These are phyloP conservation scores for Temnothorax longispinosus DNA, from an alignment of 1,140 invertebrate species.

Conservation along the genomic window DNA sequence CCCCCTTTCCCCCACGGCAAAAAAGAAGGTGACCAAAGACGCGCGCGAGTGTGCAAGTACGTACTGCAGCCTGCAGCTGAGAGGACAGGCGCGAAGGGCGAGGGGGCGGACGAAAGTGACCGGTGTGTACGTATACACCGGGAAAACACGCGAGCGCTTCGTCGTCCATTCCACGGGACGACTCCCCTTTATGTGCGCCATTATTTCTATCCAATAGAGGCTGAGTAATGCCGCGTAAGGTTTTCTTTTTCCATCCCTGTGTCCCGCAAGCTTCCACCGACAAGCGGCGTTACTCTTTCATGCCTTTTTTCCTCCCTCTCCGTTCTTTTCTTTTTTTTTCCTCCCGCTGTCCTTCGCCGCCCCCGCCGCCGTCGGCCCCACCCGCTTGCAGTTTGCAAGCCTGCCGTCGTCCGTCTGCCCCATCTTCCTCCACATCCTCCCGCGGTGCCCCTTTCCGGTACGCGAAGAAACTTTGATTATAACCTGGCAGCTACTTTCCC, in stretches of 20 bases:
- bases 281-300: background rate
- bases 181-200: constrained; percentile 63
- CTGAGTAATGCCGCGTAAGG: constrained; percentile 73
- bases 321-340: background rate
- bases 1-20: background rate
- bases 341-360: too few species aligned
- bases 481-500: constrained; percentile 60
- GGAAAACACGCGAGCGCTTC: constrained; percentile 12
- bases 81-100: background rate
- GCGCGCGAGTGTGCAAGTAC: background rate
- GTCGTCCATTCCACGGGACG: background rate
- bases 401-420: background rate
- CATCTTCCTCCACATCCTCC: background rate
- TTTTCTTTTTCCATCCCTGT: constrained; percentile 15
- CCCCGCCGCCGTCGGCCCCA: background rate
- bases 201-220: constrained; percentile 78
- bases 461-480: constrained; percentile 71
- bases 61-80: background rate
- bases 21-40: constrained; percentile 1
- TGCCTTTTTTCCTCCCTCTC: background rate
- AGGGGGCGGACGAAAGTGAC: background rate
- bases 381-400: constrained; percentile 23
- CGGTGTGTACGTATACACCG: background rate
- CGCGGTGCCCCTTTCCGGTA: constrained; percentile 15
- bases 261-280: background rate